Base-by-base conservation (phyloP, 35 echinoderm and acorn worm species). In the Apostichopus japonicus region DNA sequence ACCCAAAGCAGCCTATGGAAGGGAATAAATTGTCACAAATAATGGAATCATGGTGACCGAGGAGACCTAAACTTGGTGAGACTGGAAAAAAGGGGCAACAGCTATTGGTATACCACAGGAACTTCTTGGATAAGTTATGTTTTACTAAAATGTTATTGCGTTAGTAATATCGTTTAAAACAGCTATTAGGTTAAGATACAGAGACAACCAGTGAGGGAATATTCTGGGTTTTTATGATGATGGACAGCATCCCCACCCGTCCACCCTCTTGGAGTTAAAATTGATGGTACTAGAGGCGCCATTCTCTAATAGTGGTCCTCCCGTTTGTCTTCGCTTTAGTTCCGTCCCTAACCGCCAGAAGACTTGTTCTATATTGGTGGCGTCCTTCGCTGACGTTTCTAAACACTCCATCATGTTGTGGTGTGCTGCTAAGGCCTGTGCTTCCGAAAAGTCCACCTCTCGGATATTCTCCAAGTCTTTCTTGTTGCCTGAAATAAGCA, bases 301-400 rank as follows among this genome's bases (percentile, higher is more conserved):
- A 8, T 86, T 88, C 23, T 94, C 97, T 86, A 99, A 91, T 19
- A 92, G 77, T 15, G 93, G 87, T 25, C 94, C 97, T 6, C 97
- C 97, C 15, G 93, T 95, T 56, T 99, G 95, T 51, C 93, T 87
- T 79, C 92, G 83, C 67, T 99, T 99, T 16, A 99, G 92, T 90
- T 96, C 95, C 16, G 76, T 94, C 25, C 93, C 97, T 65, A 99
- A 90, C 59, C 92, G 91, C 80, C 81, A 72, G 77, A 99, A 99
- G 56, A 95, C 92, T 73, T 99, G 92, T 87, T 99, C 97, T 55
- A 99, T 93, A 87, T 99, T 99, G 56, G 95, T 99, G 75, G 97
- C 93, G 75, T 99, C 97, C 82, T 99, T 99, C 5, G 97, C 97
- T 19, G 97, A 99, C 57, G 95, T 96, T 91, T 99, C 97, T 83